Evolutionary conservation across 2,797 vertebrate genomes (phyloP), one percentile per base, ranked within the genome.

Genomic region (Lepidocolaptes lacrymiger): DNA sequence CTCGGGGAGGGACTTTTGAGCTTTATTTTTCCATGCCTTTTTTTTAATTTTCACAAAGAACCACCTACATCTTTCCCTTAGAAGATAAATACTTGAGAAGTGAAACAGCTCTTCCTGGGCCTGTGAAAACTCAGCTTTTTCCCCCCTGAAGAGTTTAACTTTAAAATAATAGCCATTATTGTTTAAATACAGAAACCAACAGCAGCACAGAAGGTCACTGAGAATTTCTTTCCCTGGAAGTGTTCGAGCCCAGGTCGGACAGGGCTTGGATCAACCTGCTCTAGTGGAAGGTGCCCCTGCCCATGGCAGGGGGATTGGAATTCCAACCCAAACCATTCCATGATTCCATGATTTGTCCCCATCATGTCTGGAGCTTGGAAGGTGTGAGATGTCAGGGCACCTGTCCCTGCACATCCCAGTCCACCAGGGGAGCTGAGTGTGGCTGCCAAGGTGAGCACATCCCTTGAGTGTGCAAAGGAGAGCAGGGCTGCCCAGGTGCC

Each of bases 21-120:
- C 93, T 96, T 94, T 90, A 34, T 96, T 94, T 96, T 96, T 94
- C 94, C 94, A 93, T 91, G 73, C 30, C 10, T 82, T 91, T 68
- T 94, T 67, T 43, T 73, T 20, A 55, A 75, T 63, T 81, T 66
- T 58, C 79, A 77, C 48, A 27, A 58, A 97, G 88, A 95, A 43
- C 95, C 97, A 93, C 97, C 97, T 95, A 97, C 96, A 95, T 95
- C 68, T 96, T 97, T 95, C 91, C 95, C 91, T 96, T 74, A 88
- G 61, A 85, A 95, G 77, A 90, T n/a, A 94, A 95, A 91, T 89
- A 93, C 88, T 90, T 77, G 68, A 84, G 93, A 96, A 95, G 79
- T 91, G 95, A 95, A 95, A 94, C 69, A 2, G 79, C 62, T 93
- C 94, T 97, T 97, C 96, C 96, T 96, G 95, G 96, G 85, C 96